Base-by-base conservation (phyloP, 2,888 invertebrate genomes). In the Listrodromus nycthemerus region DNA sequence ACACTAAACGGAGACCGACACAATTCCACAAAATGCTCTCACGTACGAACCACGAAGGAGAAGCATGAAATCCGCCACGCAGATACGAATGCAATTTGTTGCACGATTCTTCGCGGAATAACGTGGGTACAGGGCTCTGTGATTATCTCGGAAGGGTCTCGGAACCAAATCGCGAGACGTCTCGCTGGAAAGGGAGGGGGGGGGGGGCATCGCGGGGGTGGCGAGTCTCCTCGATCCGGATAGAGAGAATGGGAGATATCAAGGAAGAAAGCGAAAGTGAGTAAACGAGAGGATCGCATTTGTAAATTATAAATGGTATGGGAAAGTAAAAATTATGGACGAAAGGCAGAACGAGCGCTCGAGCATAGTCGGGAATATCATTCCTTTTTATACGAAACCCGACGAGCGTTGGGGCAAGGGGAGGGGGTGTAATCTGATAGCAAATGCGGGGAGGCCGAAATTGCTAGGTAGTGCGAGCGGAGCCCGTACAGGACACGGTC, bases 361-460 rank as follows among this genome's bases (percentile, higher is more conserved):
- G 78, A 84, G 74, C 77, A 78, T 78, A 84, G 84, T 75, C 71
- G 61, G 75, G 83, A 84, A 69, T 74, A 80, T 84, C 77, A 84
- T 84, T 84, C 77, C 74, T 73, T 69, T 80, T 80, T 84, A 84
- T 80, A 74, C 80, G 50, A 81, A 73, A 69, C 63, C 65, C 37
- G 78, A 41, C 55, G 70, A 30, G 13, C 50, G 10, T 27, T 19
- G 77, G 70, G 84, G 37, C 85, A 87, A 86, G 24, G 75, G 70
- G 84, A 41, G 85, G 87, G 87, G 88, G 88, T 90, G 89, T 89
- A 91, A 91, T 91, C 90, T 90, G 86, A 70, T 66, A 82, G 85
- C 89, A 89, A 91, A 91, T 91, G 90, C 88, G 87, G 89, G 89
- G 90, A 89, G 78, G 89, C 89, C 92, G 75, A 91, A 91, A 91